A percentile compares a stretch with the other conserved stretches of the same genome.
Conservation (phyloP, 2,888 invertebrate species). For the Chloroclysta siterata region DNA sequence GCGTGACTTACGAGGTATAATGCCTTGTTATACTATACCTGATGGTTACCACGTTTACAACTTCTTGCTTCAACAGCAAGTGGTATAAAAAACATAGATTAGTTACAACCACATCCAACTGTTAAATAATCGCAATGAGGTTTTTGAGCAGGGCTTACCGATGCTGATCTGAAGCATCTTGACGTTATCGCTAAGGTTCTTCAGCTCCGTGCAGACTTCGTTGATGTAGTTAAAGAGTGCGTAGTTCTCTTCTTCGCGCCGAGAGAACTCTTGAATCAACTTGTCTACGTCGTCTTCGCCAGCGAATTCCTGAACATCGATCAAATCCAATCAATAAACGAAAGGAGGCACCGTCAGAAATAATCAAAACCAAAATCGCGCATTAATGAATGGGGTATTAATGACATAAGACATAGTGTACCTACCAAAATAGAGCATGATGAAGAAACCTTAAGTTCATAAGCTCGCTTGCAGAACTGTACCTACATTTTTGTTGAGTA, state of each 20-base stretch:
- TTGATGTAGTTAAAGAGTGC: slow-evolving; percentile 96
- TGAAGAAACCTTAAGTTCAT: background rate
- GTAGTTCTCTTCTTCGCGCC: slow-evolving; percentile 95
- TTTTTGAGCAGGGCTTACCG: slow-evolving; percentile 62
- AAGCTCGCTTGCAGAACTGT: too few relatives aligned
- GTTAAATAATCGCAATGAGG: too few relatives aligned
- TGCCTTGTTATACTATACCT: too few relatives aligned
- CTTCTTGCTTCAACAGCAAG: too few relatives aligned
- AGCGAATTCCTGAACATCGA: slow-evolving; percentile 76
- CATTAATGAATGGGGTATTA: background rate
- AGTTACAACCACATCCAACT: too few relatives aligned
- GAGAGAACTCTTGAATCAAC: slow-evolving; percentile 90
- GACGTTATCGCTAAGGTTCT: slow-evolving; percentile 89
- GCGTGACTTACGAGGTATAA: too few relatives aligned
- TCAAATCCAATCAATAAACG: background rate
- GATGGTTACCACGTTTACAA: too few relatives aligned
- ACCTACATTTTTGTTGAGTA: too few relatives aligned
- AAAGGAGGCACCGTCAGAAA: background rate
- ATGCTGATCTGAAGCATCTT: slow-evolving; percentile 87
- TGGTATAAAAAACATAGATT: too few relatives aligned
- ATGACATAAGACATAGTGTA: background rate
- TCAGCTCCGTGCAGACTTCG: slow-evolving; percentile 93
- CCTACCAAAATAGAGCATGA: background rate
- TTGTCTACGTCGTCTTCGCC: slow-evolving; percentile 88
- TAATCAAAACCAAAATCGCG: background rate